Evolutionary conservation across 2,888 invertebrate genomes (phyloP), one percentile per base, ranked within the genome.

Genomic region (Scaptomyza tumidula): DNA sequence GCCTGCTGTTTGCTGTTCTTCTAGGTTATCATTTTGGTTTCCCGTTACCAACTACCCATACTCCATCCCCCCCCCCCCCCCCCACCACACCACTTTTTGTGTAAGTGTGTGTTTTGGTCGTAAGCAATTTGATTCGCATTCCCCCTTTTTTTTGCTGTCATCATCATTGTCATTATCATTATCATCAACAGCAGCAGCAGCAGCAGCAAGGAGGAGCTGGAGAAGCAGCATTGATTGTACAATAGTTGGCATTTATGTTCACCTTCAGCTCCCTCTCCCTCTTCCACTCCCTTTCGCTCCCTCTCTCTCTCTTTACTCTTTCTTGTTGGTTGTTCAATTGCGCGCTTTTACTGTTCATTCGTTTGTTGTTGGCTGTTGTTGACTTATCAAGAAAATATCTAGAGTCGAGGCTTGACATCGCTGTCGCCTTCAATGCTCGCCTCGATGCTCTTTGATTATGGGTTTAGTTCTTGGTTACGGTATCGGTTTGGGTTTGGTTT

Each of bases 211-310:
- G 1, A 33, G 33, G 1, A 33, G 7, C 10, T 2, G 24, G 2
- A 24, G 7, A 0, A 33, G 10, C 56, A 62, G 67, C 74, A 71
- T 70, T 77, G 78, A 78, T 80, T 80, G 14, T 48, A 68, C 63
- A 77, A 78, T 77, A 80, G 67, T 74, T 80, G 71, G 60, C 67
- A 80, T 74, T 74, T 80, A 61, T 74, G 66, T 54, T n/a, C 52
- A 52, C 52, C 52, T 52, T 11, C 11, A 2, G 14, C 19, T 14
- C 3, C 14, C 14, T 10, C 29, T 14, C 33, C 9, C 14, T n/a
- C 19, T 2, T 0, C 10, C 7, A 13, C 16, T 7, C 0, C 9
- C 24, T 6, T 16, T 14, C 19, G 6, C 9, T 5, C 9, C 1
- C 13, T 14, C 24, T 5, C 24, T 24, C 24, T 24, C 27, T 31